Percentiles rank a stretch among this genome's conserved stretches.
These are phyloP conservation scores for Ptychoptera contaminata DNA, from an alignment of 2,888 invertebrate species.

Conservation along the genomic window DNA sequence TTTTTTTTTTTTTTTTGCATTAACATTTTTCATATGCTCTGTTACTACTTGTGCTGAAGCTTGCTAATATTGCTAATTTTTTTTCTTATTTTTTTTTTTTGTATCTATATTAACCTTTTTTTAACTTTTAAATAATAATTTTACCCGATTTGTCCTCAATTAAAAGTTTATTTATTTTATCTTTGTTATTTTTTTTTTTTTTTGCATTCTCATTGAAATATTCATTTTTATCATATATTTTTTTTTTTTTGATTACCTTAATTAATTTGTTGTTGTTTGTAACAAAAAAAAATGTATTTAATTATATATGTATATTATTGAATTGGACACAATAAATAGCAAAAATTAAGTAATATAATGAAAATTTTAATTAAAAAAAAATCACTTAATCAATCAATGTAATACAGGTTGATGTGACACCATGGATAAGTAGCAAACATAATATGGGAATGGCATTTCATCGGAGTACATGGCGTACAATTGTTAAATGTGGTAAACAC, in stretches of 20 bases:
- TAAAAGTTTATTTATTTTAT: no score
- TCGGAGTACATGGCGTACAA: constrained; percentile 68
- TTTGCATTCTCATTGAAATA: background rate
- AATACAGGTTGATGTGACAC: constrained; percentile 68
- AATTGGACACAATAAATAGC: constrained; percentile 17
- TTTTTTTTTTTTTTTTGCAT: no score
- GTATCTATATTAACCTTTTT: no score
- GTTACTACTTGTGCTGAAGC: no score
- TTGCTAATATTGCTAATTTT: no score
- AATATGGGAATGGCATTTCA: constrained; percentile 99
- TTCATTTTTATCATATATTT: background rate
- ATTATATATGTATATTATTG: constrained; percentile 15
- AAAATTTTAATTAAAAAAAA: background rate
- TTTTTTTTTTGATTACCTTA: background rate
- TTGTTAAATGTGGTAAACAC: constrained; percentile 62
- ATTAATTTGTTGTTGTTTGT: background rate
- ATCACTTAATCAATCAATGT: background rate
- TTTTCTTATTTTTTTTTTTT: background rate
- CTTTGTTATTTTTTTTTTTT: constrained; percentile 1
- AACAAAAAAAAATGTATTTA: background rate
- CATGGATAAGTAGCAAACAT: constrained; percentile 94
- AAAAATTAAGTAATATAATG: constrained; percentile 6
- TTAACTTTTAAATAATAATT: no score
- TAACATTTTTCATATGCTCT: background rate
- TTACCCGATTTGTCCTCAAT: no score